phyloP scores from a whole-genome alignment of 2,888 invertebrate genomes.

The Strigamia crassipes region DNA sequence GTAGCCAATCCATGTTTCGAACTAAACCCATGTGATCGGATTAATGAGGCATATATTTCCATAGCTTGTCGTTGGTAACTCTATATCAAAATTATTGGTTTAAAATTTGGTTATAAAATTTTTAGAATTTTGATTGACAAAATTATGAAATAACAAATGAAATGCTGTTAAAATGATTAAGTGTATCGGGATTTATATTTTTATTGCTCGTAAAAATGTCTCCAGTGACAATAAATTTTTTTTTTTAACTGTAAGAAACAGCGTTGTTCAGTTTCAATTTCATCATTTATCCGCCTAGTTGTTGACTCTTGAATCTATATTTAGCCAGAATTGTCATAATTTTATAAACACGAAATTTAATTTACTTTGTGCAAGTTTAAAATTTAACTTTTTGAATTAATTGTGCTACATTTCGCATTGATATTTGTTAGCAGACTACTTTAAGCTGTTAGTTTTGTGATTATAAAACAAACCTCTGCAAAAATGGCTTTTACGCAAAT shows the following conservation, averaged over 20 bases:
- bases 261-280: too few relatives aligned
- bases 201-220: constrained; percentile 1
- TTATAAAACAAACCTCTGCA: constrained; percentile 26
- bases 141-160: neutral
- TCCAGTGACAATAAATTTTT: neutral
- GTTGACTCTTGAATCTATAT: too few relatives aligned
- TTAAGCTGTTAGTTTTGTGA: constrained; percentile 10
- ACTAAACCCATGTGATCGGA: constrained; percentile 23
- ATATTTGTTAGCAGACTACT: neutral
- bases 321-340: too few relatives aligned
- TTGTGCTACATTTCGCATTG: too few relatives aligned
- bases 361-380: too few relatives aligned
- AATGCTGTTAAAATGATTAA: neutral
- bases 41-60: constrained; percentile 27
- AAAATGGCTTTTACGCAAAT: constrained; percentile 38
- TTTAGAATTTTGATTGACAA: neutral
- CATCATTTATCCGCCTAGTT: too few relatives aligned
- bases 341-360: too few relatives aligned
- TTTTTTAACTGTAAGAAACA: neutral
- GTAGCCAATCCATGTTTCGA: constrained; percentile 38
- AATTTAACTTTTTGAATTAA: too few relatives aligned
- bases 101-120: neutral
- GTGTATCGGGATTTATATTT: neutral
- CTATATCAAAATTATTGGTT: neutral
- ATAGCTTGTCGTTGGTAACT: constrained; percentile 8